Percentiles rank a stretch among this genome's conserved stretches.
Conservation (phyloP, 2,888 invertebrate species). For the Phragmatobia fuliginosa region DNA sequence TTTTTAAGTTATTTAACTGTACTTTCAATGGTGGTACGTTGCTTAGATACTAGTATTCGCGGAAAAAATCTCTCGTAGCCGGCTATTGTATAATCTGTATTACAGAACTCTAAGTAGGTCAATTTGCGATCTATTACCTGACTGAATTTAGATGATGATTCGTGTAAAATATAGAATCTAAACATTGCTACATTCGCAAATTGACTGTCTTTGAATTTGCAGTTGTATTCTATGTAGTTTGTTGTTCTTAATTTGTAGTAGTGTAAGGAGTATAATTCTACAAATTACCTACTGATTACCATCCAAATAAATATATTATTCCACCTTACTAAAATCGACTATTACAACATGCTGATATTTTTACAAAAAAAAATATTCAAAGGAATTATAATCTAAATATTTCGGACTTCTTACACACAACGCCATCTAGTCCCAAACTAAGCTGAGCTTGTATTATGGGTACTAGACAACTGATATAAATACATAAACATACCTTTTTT, state of each 20-base stretch:
- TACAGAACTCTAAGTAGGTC: constrained; percentile 62
- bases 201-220: constrained; percentile 45
- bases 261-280: constrained; percentile 7
- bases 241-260: constrained; percentile 28
- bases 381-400: no score
- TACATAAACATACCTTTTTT: no score
- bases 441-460: no score
- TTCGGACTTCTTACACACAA: no score
- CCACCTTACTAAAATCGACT: not conserved
- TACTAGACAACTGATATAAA: no score
- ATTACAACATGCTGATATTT: not conserved
- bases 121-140: constrained; percentile 54
- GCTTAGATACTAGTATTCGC: constrained; percentile 70
- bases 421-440: no score
- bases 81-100: constrained; percentile 54
- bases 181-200: constrained; percentile 40
- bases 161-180: constrained; percentile 40
- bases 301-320: not conserved
- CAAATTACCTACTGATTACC: constrained; percentile 1
- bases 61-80: constrained; percentile 62
- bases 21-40: constrained; percentile 73
- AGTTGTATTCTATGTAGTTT: constrained; percentile 41
- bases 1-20: constrained; percentile 80
- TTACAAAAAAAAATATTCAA: not conserved
- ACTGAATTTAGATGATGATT: constrained; percentile 50